Evolutionary conservation across 1,140 invertebrate species (phyloP).

Genomic region (Cydia strobilella): DNA sequence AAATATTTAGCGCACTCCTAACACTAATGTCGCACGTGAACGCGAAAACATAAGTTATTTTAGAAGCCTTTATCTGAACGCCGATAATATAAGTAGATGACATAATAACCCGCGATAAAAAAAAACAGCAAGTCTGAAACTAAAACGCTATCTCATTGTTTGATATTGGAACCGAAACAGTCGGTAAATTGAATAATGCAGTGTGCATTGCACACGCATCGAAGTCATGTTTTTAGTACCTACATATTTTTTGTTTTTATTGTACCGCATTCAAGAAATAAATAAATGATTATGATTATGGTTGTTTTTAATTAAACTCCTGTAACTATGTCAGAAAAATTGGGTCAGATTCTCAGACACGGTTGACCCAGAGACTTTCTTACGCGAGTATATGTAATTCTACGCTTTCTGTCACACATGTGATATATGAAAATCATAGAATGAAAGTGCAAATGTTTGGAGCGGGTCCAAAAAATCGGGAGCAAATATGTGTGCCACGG

Average conservation of each 20-base stretch:
- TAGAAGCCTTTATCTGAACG: constrained; percentile 51
- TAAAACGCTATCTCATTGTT: constrained; percentile 47
- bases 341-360: constrained; percentile 20
- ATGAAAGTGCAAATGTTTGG: constrained; percentile 68
- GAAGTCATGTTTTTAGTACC: constrained; percentile 1
- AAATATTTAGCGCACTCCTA: constrained; percentile 21
- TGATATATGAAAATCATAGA: constrained; percentile 44
- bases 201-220: constrained; percentile 25
- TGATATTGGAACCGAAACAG: constrained; percentile 43
- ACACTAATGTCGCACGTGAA: constrained; percentile 31
- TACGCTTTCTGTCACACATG: constrained; percentile 33
- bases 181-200: constrained; percentile 43
- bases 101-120: constrained; percentile 74
- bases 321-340: constrained; percentile 9
- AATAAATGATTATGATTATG: too few species aligned
- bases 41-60: constrained; percentile 17
- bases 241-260: too few species aligned
- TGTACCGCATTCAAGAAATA: too few species aligned
- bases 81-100: constrained; percentile 60
- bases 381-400: constrained; percentile 39
- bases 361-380: constrained; percentile 25
- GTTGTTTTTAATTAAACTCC: background rate
- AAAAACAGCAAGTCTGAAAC: constrained; percentile 50
- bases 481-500: constrained; percentile 73
- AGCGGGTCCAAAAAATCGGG: constrained; percentile 60